Evolutionary conservation across 2,113 vertebrate species (phyloP).

Genomic region (Anolis sagrei): DNA sequence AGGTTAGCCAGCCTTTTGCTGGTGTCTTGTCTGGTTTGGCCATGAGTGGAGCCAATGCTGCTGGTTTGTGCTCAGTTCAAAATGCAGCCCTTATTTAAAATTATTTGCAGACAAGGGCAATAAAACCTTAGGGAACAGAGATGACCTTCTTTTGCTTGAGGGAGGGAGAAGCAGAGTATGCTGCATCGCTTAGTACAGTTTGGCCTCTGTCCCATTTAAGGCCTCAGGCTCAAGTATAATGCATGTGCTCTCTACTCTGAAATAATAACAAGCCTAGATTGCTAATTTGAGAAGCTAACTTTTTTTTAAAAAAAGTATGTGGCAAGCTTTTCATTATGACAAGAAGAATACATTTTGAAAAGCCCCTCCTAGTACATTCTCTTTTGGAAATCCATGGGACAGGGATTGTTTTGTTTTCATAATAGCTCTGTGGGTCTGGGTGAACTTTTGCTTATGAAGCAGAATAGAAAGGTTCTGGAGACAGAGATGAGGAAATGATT

Average conservation of each 20-base stretch:
- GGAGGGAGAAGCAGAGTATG: neutral
- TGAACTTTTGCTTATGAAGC: constrained; percentile 10
- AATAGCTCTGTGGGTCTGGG: neutral
- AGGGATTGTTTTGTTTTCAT: constrained; percentile 18
- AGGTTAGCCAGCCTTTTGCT: neutral
- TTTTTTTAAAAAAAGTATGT: constrained; percentile 10
- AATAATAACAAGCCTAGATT: constrained; percentile 3
- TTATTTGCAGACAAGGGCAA: constrained; percentile 6
- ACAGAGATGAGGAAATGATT: neutral
- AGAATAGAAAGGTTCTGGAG: neutral
- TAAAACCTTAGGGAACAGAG: constrained; percentile 19
- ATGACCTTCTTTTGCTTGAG: constrained; percentile 3
- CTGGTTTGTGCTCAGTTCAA: constrained; percentile 2
- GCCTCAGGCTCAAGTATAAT: constrained; percentile 8
- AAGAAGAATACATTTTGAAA: constrained; percentile 34
- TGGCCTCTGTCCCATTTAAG: neutral
- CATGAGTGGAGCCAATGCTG: neutral
- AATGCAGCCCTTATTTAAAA: constrained; percentile 29
- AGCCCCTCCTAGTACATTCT: accelerated
- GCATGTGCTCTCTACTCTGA: constrained; percentile 1
- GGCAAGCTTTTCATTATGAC: constrained; percentile 16
- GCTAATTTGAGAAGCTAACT: constrained; percentile 9
- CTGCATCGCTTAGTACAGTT: neutral
- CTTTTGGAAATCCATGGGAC: neutral
- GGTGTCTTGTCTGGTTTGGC: neutral